Conservation (phyloP, 2,888 invertebrate species). For the Hetaerina titia region DNA sequence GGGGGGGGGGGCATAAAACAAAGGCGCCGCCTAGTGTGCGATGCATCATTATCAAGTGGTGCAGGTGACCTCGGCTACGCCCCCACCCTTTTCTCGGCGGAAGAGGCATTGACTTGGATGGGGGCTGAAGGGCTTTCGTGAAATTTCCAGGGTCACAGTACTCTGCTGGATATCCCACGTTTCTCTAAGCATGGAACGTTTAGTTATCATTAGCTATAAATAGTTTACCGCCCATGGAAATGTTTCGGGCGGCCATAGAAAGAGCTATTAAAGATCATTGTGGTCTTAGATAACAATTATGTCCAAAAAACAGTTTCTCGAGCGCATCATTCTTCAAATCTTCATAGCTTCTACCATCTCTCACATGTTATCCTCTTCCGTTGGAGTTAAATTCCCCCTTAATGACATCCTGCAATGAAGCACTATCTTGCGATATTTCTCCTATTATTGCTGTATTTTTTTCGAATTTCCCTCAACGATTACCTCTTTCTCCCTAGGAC, state of each 20-base stretch:
- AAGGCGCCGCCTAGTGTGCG: background rate
- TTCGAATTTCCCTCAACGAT: background rate
- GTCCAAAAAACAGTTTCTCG: background rate
- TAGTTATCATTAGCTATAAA: background rate
- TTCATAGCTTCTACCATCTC: background rate
- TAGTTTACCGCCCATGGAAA: background rate
- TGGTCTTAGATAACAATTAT: background rate
- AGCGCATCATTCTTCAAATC: background rate
- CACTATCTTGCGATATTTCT: too few species aligned
- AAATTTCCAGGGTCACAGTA: background rate
- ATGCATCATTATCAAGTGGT: conserved; percentile 31
- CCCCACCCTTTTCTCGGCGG: background rate
- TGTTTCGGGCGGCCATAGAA: too few species aligned
- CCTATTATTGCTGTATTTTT: background rate
- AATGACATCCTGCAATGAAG: too few species aligned
- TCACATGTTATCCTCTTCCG: too few species aligned
- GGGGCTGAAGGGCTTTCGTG: background rate
- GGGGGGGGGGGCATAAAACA: conserved; percentile 13
- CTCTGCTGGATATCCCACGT: background rate
- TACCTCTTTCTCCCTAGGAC: too few species aligned
- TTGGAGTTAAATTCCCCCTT: too few species aligned
- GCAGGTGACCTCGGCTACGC: conserved; percentile 24
- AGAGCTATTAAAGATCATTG: background rate
- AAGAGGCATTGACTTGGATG: background rate
- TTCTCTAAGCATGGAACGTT: background rate